A percentile compares a stretch with the other conserved stretches of the same genome.
Evolutionary conservation across 2,113 vertebrate species (phyloP).

Genomic region (Tragelaphus imberbis): DNA sequence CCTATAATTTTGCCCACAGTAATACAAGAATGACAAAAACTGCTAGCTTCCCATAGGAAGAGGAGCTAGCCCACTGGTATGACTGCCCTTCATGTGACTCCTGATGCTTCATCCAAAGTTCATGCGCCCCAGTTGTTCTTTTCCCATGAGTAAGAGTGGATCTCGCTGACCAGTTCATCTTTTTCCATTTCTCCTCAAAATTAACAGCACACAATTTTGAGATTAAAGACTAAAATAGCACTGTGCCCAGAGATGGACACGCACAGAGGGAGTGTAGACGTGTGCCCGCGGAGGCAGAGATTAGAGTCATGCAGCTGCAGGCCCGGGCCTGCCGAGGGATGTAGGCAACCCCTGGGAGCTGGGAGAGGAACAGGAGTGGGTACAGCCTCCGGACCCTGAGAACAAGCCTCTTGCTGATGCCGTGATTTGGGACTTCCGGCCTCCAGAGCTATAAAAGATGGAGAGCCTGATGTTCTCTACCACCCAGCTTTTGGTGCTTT

Average conservation of each 20-base stretch:
- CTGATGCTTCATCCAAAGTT: background rate
- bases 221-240: background rate
- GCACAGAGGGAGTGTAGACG: background rate
- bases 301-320: background rate
- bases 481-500: background rate
- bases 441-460: background rate
- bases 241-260: background rate
- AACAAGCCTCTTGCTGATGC: background rate
- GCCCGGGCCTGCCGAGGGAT: background rate
- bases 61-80: background rate
- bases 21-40: background rate
- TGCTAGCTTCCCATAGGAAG: background rate
- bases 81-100: background rate
- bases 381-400: background rate
- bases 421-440: background rate
- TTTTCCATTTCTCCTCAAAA: background rate
- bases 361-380: background rate
- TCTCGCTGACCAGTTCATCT: background rate
- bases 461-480: background rate
- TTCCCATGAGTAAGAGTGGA: background rate
- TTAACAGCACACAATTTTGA: background rate
- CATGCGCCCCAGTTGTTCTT: background rate
- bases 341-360: background rate
- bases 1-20: background rate
- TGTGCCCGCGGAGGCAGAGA: rapidly evolving